Conservation (phyloP, 2,113 vertebrate species). For the Megaleporinus macrocephalus region DNA sequence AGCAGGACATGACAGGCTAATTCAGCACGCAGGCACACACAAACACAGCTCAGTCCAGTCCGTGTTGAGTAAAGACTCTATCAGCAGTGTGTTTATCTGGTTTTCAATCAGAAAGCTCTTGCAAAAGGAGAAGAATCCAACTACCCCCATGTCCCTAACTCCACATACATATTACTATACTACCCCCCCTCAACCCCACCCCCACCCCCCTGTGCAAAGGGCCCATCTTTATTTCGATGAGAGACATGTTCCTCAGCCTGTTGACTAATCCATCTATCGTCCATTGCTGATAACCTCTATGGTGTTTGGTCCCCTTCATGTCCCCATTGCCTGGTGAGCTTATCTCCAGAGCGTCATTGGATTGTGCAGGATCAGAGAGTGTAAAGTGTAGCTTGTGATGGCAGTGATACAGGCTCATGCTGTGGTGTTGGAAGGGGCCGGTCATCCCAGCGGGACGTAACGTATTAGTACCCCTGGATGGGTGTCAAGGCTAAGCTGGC, state of each 20-base stretch:
- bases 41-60: conserved; percentile 20
- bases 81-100: conserved; percentile 47
- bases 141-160: neutral
- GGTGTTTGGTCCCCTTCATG: conserved; percentile 40
- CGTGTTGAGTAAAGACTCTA: conserved; percentile 46
- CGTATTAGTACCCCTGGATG: conserved; percentile 13
- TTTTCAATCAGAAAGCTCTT: conserved; percentile 32
- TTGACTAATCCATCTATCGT: conserved; percentile 60
- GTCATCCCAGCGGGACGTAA: conserved; percentile 2
- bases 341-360: conserved; percentile 31
- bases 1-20: conserved; percentile 42
- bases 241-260: conserved; percentile 59
- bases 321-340: conserved; percentile 49
- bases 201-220: conserved; percentile 1
- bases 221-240: conserved; percentile 61
- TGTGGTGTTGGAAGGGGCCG: neutral
- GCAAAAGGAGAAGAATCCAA: conserved; percentile 7
- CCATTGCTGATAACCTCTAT: conserved; percentile 51
- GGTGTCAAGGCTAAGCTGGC: conserved; percentile 13
- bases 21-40: conserved; percentile 23
- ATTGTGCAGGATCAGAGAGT: conserved; percentile 32
- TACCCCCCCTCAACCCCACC: conserved; percentile 19
- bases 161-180: conserved; percentile 13
- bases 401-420: conserved; percentile 20
- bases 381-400: conserved; percentile 22